A percentile compares a stretch with the other conserved stretches of the same genome.
phyloP scores from a whole-genome alignment of 2,113 vertebrate genomes.

The Neodontobutis hainanensis region DNA sequence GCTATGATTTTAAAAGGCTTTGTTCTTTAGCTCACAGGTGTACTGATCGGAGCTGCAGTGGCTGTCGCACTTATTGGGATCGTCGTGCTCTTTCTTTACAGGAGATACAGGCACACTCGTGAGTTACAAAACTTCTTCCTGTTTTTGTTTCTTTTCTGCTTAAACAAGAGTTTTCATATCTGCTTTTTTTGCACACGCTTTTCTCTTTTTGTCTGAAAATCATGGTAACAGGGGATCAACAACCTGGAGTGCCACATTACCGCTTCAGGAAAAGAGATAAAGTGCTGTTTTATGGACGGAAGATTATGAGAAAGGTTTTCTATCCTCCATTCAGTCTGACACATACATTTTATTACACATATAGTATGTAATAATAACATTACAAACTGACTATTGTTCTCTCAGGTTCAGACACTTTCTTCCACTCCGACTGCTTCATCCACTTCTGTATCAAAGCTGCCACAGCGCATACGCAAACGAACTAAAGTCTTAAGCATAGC shows the following conservation, averaged over 20 bases:
- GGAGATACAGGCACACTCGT: slow-evolving; percentile 82
- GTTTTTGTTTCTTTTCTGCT: neutral
- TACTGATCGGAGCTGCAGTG: slow-evolving; percentile 84
- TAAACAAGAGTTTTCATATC: neutral
- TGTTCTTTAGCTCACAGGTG: slow-evolving; percentile 83
- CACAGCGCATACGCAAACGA: slow-evolving; percentile 85
- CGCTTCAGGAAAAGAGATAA: slow-evolving; percentile 95
- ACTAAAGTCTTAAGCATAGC: slow-evolving; percentile 90
- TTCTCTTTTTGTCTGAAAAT: slow-evolving; percentile 14
- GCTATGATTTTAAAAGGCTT: neutral
- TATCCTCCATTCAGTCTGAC: neutral
- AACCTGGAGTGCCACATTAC: slow-evolving; percentile 85
- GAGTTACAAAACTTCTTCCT: slow-evolving; percentile 64
- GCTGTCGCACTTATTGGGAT: slow-evolving; percentile 80
- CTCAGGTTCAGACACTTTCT: slow-evolving; percentile 88
- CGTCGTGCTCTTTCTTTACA: slow-evolving; percentile 82
- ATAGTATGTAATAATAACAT: neutral
- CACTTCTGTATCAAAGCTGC: slow-evolving; percentile 78
- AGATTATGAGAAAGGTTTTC: slow-evolving; percentile 93
- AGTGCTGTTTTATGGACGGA: slow-evolving; percentile 93
- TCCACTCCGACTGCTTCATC: slow-evolving; percentile 68
- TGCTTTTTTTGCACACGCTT: neutral
- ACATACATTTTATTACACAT: neutral
- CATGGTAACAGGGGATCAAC: slow-evolving; percentile 75
- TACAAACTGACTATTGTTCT: neutral